phyloP scores from a whole-genome alignment of 2,113 vertebrate genomes.

The Felis catus region DNA sequence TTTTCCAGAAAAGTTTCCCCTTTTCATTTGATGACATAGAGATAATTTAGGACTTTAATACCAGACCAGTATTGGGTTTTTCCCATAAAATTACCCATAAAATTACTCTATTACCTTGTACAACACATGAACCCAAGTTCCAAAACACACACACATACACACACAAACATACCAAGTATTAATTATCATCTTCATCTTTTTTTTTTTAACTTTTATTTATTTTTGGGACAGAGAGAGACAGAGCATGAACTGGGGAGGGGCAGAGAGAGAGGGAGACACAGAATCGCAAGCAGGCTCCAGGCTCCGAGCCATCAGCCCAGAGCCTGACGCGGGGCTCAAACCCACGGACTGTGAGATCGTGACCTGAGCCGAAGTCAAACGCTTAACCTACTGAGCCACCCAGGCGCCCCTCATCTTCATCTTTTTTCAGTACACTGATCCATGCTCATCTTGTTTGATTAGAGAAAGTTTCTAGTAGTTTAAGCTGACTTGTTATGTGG shows the following conservation, averaged over 20 bases:
- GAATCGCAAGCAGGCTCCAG: too few relatives aligned
- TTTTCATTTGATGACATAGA: background rate
- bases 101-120: background rate
- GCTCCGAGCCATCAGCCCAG: too few relatives aligned
- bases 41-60: background rate
- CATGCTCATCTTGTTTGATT: background rate
- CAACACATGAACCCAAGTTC: background rate
- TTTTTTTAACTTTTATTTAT: too few relatives aligned
- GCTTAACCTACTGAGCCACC: too few relatives aligned
- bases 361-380: too few relatives aligned
- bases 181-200: background rate
- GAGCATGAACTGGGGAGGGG: too few relatives aligned
- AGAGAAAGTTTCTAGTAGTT: background rate
- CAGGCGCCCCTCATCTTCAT: background rate
- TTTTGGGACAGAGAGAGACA: too few relatives aligned
- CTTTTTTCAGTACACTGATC: background rate
- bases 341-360: too few relatives aligned
- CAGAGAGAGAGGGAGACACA: too few relatives aligned
- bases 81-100: background rate
- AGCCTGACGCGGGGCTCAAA: too few relatives aligned
- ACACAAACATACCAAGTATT: background rate
- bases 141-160: accelerated
- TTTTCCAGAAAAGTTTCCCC: background rate
- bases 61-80: background rate
- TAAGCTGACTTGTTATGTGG: background rate